Percentiles rank a stretch among this genome's conserved stretches.
Conservation (phyloP, 1,140 invertebrate genomes). For the Amphibalanus amphitrite region DNA sequence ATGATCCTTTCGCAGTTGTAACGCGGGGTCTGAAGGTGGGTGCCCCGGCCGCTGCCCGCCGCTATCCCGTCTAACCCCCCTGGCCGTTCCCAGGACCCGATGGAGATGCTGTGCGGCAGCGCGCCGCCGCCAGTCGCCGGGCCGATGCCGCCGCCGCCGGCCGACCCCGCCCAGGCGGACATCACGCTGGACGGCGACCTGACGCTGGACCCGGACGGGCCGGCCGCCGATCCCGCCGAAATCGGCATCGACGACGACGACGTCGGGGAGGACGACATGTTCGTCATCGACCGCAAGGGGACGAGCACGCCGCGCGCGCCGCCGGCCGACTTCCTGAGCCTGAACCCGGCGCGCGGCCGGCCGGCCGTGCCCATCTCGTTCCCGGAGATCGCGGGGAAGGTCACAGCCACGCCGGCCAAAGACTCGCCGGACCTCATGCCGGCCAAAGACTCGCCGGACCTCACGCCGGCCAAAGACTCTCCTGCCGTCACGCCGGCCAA, state of each 20-base stretch:
- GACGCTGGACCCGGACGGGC: background rate
- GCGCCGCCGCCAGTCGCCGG: background rate
- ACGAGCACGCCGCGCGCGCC: slow-evolving; percentile 2
- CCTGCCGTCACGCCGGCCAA: background rate
- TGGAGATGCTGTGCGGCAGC: slow-evolving; percentile 22
- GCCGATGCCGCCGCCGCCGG: background rate
- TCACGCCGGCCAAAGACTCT: too few relatives aligned
- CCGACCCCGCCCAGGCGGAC: slow-evolving; percentile 11
- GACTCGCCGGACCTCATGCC: too few relatives aligned
- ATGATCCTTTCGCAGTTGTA: too few relatives aligned
- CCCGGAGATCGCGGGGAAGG: background rate
- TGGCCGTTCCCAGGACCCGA: slow-evolving; percentile 57
- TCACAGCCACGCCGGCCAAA: background rate
- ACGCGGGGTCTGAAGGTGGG: too few relatives aligned
- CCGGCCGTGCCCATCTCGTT: background rate
- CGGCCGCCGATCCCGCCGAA: slow-evolving; percentile 20
- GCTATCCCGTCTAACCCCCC: slow-evolving; percentile 15
- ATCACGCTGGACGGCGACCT: slow-evolving; percentile 8
- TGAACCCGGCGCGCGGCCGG: background rate
- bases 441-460: too few relatives aligned
- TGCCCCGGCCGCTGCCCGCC: too few relatives aligned
- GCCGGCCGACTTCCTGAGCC: too few relatives aligned
- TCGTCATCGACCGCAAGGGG: background rate
- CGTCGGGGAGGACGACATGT: slow-evolving; percentile 11
- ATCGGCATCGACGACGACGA: slow-evolving; percentile 19